Base-by-base conservation (phyloP, 2,113 vertebrate genomes). In the Tretioscincus oriximinensis region DNA sequence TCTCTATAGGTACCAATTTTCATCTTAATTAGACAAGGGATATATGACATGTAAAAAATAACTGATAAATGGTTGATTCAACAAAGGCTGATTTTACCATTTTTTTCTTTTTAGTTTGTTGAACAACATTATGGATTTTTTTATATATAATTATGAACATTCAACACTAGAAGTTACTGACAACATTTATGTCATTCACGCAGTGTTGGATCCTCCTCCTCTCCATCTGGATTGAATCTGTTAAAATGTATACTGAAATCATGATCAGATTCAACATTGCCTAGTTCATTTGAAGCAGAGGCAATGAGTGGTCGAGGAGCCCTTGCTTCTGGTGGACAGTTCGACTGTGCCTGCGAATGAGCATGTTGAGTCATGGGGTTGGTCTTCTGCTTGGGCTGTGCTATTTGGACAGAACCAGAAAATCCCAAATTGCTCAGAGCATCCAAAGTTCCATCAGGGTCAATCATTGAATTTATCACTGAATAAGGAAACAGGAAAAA, bases 391-490 rank as follows among this genome's bases (percentile, higher is more conserved):
- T 96, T 98, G 1, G 94, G 89, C 26, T 93, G 95, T 54, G 91
- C 90, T 16, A 96, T 89, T 41, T 97, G 81, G 28, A 95, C 82
- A 16, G 97, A 94, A 85, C 94, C 95, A 85, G 92, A 73, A 18
- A 98, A 95, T 83, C 96, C 96, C 82, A 99, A 94, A 89, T 92
- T 97, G 91, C 97, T 96, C 85, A 98, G 91, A 74, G 97, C 97
- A 49, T 99, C 98, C 90, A 99, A 93, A 74, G 97, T 98, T 78
- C 98, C 98, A 58, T 99, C 98, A 5, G 98, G 98, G 91, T 99
- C 98, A 41, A 99, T 97, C 97, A 99, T 99, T 76, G 97, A 92
- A 69, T 99, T 98, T 89, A 99, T 99, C 26, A 96, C 98, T 99
- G 85, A 77, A 16, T 77, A 90, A 73, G 26, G 68, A 90, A 72